Conservation (phyloP, 2,888 invertebrate species). For the Scaptomyza tumidula region DNA sequence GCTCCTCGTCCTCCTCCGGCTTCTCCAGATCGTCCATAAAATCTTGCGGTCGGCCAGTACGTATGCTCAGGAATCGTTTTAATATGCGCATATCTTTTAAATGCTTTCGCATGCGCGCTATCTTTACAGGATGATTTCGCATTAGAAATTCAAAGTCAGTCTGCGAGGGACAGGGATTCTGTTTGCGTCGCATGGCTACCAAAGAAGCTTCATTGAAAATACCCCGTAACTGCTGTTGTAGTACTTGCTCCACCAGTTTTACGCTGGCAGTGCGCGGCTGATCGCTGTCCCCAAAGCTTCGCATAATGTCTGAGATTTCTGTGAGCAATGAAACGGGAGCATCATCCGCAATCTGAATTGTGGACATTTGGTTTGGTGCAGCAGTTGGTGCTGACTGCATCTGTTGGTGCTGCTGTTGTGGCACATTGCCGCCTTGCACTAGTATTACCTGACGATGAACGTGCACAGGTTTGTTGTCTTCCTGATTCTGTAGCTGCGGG, state of each 20-base stretch:
- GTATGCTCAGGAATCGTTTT: constrained; percentile 81
- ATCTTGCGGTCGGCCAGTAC: constrained; percentile 81
- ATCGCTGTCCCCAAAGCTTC: constrained; percentile 95
- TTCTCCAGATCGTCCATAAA: constrained; percentile 83
- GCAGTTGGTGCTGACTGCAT: constrained; percentile 17
- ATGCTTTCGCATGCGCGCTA: constrained; percentile 91
- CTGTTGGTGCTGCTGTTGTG: constrained; percentile 51
- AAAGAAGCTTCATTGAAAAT: constrained; percentile 91
- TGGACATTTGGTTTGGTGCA: constrained; percentile 28
- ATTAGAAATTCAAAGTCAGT: constrained; percentile 93
- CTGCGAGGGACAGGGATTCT: constrained; percentile 86
- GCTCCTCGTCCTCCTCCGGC: constrained; percentile 86
- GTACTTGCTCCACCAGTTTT: constrained; percentile 92
- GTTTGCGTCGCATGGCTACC: constrained; percentile 87
- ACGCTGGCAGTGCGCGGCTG: constrained; percentile 93
- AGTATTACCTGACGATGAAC: constrained; percentile 70
- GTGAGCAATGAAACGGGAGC: constrained; percentile 78
- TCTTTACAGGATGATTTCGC: constrained; percentile 91
- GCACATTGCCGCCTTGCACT: constrained; percentile 50
- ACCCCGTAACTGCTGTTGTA: constrained; percentile 91
- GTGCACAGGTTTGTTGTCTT: constrained; percentile 62
- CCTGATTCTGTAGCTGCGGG: constrained; percentile 50
- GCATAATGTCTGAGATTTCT: constrained; percentile 95
- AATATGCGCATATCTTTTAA: constrained; percentile 86
- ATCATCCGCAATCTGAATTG: constrained; percentile 66